These are phyloP conservation scores for Ennomos fuscantarius DNA, from an alignment of 2,888 invertebrate genomes.

Conservation along the genomic window DNA sequence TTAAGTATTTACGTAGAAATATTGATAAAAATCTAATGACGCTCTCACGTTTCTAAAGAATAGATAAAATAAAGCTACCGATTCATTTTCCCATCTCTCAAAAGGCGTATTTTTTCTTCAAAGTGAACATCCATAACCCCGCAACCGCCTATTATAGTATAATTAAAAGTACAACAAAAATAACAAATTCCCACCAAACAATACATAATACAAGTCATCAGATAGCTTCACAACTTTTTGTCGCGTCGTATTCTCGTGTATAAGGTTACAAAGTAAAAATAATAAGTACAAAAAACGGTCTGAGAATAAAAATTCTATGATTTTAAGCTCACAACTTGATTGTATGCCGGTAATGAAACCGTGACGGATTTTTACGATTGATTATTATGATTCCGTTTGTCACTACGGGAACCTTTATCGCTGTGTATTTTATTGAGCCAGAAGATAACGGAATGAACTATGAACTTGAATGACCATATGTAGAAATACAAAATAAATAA, in stretches of 20 bases:
- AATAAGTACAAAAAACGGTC: constrained; percentile 11
- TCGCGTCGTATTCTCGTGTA: constrained; percentile 30
- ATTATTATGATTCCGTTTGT: constrained; percentile 4
- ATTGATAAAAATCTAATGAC: neutral
- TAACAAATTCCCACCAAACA: constrained; percentile 50
- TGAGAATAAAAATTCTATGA: constrained; percentile 9
- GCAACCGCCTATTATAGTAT: constrained; percentile 29
- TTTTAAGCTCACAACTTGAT: constrained; percentile 19
- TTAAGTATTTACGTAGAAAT: constrained; percentile 5
- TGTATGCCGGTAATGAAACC: constrained; percentile 12
- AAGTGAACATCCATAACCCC: constrained; percentile 11
- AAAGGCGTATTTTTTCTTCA: neutral
- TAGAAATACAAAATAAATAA: no score
- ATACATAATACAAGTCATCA: constrained; percentile 45
- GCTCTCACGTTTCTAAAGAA: constrained; percentile 6
- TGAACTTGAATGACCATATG: constrained; percentile 4
- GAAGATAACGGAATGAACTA: constrained; percentile 16
- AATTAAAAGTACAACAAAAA: constrained; percentile 41
- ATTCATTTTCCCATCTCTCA: constrained; percentile 3
- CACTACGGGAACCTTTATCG: constrained; percentile 2
- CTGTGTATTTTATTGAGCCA: constrained; percentile 6
- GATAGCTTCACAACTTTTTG: constrained; percentile 38
- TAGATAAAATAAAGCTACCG: neutral
- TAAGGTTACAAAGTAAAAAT: constrained; percentile 43
- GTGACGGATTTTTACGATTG: constrained; percentile 6